phyloP scores from a whole-genome alignment of 2,888 invertebrate genomes.

The Coleophora deauratella region DNA sequence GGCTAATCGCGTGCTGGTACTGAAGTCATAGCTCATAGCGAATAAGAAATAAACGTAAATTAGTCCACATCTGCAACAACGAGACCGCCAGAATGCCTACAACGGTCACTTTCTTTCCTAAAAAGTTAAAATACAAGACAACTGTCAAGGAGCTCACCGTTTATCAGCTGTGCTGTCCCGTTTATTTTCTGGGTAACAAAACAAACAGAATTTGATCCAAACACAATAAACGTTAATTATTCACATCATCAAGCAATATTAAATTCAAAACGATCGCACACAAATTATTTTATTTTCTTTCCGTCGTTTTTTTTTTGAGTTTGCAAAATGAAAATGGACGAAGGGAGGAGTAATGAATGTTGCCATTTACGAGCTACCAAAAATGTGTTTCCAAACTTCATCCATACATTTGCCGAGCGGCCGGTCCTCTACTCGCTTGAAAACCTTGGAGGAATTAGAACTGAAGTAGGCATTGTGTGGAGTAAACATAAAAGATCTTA shows the following conservation, averaged over 20 bases:
- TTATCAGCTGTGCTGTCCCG: constrained; percentile 29
- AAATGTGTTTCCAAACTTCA: too few species aligned
- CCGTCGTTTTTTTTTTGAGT: constrained; percentile 62
- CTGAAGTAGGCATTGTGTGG: too few species aligned
- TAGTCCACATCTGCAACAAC: constrained; percentile 50
- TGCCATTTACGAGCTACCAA: constrained; percentile 29
- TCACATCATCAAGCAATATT: constrained; percentile 52
- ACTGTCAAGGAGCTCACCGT: constrained; percentile 62
- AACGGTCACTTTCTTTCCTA: constrained; percentile 67
- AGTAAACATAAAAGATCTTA: too few species aligned
- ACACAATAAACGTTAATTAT: constrained; percentile 35
- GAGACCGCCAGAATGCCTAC: too few species aligned
- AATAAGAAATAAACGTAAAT: constrained; percentile 52
- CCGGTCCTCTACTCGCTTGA: too few species aligned
- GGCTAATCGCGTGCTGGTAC: constrained; percentile 47
- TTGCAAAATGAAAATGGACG: constrained; percentile 65
- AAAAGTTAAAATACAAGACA: constrained; percentile 59
- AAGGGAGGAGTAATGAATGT: constrained; percentile 26
- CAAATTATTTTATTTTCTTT: constrained; percentile 45
- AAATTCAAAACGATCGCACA: constrained; percentile 43
- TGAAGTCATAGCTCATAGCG: constrained; percentile 48
- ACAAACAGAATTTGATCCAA: constrained; percentile 29
- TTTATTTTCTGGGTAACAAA: constrained; percentile 23
- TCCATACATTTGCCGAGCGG: too few species aligned
- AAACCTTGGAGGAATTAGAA: too few species aligned